These are phyloP conservation scores for Pyxicephalus adspersus DNA, from an alignment of 2,113 vertebrate genomes.

Conservation along the genomic window DNA sequence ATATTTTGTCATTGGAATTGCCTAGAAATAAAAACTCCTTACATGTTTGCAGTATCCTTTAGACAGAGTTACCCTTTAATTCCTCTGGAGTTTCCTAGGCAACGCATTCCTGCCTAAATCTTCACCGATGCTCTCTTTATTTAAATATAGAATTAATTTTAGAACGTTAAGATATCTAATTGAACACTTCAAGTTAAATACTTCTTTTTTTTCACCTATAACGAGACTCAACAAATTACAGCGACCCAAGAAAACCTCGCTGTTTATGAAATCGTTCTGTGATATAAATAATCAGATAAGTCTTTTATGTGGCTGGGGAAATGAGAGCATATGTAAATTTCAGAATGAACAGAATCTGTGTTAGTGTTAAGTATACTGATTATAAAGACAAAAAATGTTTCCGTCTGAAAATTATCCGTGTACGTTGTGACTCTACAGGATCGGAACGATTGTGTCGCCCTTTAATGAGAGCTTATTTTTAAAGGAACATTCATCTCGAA, in stretches of 20 bases:
- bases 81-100: constrained; percentile 7
- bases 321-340: not conserved
- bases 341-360: not conserved
- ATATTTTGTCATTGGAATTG: no score
- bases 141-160: constrained; percentile 22
- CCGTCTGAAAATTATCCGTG: not conserved
- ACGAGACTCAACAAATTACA: not conserved
- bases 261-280: not conserved
- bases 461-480: no score
- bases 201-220: not conserved
- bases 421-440: no score
- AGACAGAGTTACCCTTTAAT: not conserved
- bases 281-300: constrained; percentile 2
- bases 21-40: no score
- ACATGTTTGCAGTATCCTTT: no score
- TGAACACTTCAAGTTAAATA: not conserved
- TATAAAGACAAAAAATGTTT: constrained; percentile 4
- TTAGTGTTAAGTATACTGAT: not conserved
- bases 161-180: not conserved
- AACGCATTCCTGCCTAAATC: not conserved
- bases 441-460: no score
- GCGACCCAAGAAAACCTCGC: not conserved
- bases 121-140: not conserved
- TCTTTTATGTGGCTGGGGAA: not conserved
- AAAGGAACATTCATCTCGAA: no score